A percentile compares a stretch with the other conserved stretches of the same genome.
phyloP scores from a whole-genome alignment of 2,888 invertebrate genomes.

The Phortica okadai region DNA sequence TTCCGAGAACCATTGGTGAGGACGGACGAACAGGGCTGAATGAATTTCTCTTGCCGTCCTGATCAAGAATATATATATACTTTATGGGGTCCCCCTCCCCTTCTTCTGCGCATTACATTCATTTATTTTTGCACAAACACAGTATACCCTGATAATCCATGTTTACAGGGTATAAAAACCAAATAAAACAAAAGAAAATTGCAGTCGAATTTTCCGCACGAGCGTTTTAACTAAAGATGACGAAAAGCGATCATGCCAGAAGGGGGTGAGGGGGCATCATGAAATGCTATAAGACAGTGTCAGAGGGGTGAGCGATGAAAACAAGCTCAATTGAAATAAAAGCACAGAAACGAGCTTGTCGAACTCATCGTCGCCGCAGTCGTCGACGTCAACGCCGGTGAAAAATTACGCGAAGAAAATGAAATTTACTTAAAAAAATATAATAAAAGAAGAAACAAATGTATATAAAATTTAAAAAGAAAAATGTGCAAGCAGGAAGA shows the following conservation, averaged over 20 bases:
- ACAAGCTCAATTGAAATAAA: constrained; percentile 4
- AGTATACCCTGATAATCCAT: too few species aligned
- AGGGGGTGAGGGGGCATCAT: background rate
- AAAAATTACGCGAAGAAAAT: background rate
- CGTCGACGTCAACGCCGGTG: background rate
- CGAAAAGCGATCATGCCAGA: background rate
- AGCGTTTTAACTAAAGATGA: background rate
- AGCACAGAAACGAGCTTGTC: background rate
- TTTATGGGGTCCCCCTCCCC: too few species aligned
- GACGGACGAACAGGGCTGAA: too few species aligned
- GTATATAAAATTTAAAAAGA: background rate
- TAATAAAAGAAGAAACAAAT: background rate
- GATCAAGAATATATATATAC: too few species aligned
- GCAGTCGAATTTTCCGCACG: background rate
- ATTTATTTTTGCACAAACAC: too few species aligned
- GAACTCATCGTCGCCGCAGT: background rate
- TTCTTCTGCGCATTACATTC: too few species aligned
- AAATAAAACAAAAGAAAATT: constrained; percentile 8
- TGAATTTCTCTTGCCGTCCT: too few species aligned
- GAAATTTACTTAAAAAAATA: background rate
- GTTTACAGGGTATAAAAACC: too few species aligned
- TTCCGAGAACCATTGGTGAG: too few species aligned
- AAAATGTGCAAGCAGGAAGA: background rate
- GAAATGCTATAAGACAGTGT: too few species aligned
- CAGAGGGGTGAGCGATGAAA: background rate